Evolutionary conservation across 2,888 invertebrate genomes (phyloP), one percentile per base, ranked within the genome.

Genomic region (Apocheima hispidaria): DNA sequence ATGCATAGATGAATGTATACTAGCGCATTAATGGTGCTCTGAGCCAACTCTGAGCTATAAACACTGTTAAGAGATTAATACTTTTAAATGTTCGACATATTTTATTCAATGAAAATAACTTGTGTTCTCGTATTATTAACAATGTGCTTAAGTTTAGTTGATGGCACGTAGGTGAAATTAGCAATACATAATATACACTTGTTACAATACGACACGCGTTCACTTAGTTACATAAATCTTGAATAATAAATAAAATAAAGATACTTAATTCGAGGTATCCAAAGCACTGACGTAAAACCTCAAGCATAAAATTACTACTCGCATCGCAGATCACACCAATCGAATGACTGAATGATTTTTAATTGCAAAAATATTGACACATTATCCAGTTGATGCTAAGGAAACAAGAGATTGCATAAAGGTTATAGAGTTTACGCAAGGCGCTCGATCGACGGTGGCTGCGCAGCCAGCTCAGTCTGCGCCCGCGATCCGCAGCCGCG

Each of bases 381-480:
- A 70, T 56, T 80, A 75, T 69, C 79, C 71, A 77, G 79, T 80
- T 81, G 65, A 68, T 63, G 63, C 79, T 80, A 74, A 79, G 76
- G 77, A 78, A 82, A 84, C 78, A 74, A 77, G 70, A 72, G 76
- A 80, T 89, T 89, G 86, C 83, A 86, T 89, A 87, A 89, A 78
- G 81, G 78, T 79, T 80, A 78, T 26, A 74, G 75, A 23, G 81
- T 86, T 88, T 88, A 74, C 87, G 87, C 85, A 88, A 88, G 83
- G 46, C 33, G 33, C n/a, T 40, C 23, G 40, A n/a, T 21, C 40
- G 52, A 4, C 30, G 43, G 26, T 28, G 26, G 2, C 30, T 30
- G 16, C 16, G n/a, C 35, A 23, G 48, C 16, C 40, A 28, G 54
- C 38, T 38, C 72, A 70, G 67, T 72, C 68, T 52, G 74, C 67